Evolutionary conservation across 1,140 invertebrate genomes (phyloP).

Genomic region (Pectinophora gossypiella): DNA sequence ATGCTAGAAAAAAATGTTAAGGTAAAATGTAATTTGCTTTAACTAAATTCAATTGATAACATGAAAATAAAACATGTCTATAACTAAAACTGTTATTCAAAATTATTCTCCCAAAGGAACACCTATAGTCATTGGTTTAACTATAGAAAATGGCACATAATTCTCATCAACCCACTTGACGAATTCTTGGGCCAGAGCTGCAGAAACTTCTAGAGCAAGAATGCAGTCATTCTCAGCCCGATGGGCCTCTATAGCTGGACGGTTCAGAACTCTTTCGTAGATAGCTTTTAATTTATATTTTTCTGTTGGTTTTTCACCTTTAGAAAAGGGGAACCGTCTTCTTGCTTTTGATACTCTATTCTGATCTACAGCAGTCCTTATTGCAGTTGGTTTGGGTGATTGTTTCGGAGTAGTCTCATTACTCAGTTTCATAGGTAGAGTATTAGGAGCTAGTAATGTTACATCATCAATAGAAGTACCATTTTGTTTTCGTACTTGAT

Average conservation of each 20-base stretch:
- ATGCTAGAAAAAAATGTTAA: no score
- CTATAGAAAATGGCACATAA: conserved; percentile 38
- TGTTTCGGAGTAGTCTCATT: conserved; percentile 50
- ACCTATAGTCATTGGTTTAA: conserved; percentile 12
- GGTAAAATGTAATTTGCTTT: no score
- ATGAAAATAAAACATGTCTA: no score
- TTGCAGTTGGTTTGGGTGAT: background rate
- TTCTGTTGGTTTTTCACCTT: conserved; percentile 26
- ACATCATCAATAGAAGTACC: conserved; percentile 10
- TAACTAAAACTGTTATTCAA: no score
- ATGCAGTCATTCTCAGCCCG: conserved; percentile 79
- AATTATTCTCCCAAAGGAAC: no score
- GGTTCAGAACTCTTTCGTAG: conserved; percentile 62
- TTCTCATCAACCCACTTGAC: conserved; percentile 71
- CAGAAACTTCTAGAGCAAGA: conserved; percentile 74
- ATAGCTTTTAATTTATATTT: conserved; percentile 75
- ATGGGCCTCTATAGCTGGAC: conserved; percentile 62
- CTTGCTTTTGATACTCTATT: conserved; percentile 4
- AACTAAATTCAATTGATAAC: no score
- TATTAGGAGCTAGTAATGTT: background rate
- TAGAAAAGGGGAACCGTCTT: conserved; percentile 31
- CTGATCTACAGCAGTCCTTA: background rate
- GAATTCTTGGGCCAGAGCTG: conserved; percentile 67
- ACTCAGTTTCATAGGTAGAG: conserved; percentile 6
- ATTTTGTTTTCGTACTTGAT: background rate